These are phyloP conservation scores for Physocephala rufipes DNA, from an alignment of 2,888 invertebrate genomes.

Conservation along the genomic window DNA sequence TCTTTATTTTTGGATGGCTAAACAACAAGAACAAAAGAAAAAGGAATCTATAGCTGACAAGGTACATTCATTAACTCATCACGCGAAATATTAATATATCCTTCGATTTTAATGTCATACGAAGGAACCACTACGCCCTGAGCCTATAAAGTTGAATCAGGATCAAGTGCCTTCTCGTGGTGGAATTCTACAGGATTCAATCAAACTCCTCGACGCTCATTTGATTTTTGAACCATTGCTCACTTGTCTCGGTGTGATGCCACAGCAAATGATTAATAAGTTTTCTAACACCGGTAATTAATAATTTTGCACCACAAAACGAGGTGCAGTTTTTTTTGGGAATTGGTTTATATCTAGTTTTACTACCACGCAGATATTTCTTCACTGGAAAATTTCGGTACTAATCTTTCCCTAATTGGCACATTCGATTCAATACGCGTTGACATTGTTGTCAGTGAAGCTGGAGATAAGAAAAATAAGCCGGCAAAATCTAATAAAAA, in stretches of 20 bases:
- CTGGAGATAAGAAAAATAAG: conserved; percentile 71
- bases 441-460: conserved; percentile 93
- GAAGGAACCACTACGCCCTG: conserved; percentile 68
- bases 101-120: conserved; percentile 53
- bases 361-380: conserved; percentile 67
- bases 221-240: conserved; percentile 92
- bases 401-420: conserved; percentile 83
- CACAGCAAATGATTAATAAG: conserved; percentile 77
- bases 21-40: conserved; percentile 74
- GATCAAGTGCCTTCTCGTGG: conserved; percentile 68
- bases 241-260: conserved; percentile 89
- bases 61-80: conserved; percentile 37
- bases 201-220: conserved; percentile 89
- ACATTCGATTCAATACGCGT: conserved; percentile 89
- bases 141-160: conserved; percentile 66
- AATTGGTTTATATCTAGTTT: background rate
- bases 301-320: background rate
- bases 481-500: conserved; percentile 55
- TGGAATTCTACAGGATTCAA: conserved; percentile 82
- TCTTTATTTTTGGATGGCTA: conserved; percentile 96
- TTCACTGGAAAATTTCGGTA: conserved; percentile 87
- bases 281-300: conserved; percentile 58
- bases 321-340: background rate
- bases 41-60: conserved; percentile 63
- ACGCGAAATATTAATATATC: background rate